Evolutionary conservation across 2,113 vertebrate species (phyloP).

Genomic region (Ceratotherium simum): DNA sequence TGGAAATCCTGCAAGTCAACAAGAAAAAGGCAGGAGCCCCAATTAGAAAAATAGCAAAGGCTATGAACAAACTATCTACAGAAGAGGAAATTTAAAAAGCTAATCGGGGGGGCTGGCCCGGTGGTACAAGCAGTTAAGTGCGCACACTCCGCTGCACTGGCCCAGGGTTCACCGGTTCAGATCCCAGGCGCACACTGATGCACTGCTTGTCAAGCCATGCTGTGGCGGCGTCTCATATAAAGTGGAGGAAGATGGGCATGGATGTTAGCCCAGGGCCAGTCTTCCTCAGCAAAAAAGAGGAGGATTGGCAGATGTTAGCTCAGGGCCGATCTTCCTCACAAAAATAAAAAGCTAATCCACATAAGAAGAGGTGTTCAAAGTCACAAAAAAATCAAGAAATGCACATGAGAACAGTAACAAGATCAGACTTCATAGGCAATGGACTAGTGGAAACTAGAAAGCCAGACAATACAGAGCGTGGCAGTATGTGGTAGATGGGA

Average conservation of each 20-base stretch:
- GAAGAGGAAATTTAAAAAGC: neutral
- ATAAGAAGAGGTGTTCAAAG: neutral
- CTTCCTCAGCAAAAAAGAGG: too few relatives aligned
- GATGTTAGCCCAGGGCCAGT: too few relatives aligned
- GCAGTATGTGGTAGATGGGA: too few relatives aligned
- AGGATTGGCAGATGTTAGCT: too few relatives aligned
- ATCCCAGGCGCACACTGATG: too few relatives aligned
- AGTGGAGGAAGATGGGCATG: too few relatives aligned
- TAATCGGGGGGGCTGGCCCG: neutral
- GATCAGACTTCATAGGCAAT: neutral
- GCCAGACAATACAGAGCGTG: rapidly evolving
- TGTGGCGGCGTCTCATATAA: too few relatives aligned
- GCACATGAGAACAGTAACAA: neutral
- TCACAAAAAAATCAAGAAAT: neutral
- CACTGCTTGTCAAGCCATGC: too few relatives aligned
- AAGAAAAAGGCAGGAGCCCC: neutral
- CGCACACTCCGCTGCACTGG: too few relatives aligned
- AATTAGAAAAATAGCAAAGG: neutral
- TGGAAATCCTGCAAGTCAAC: neutral
- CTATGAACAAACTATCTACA: neutral
- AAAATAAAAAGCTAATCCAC: neutral
- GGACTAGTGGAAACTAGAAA: neutral
- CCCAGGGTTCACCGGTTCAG: too few relatives aligned
- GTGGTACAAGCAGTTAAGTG: too few relatives aligned
- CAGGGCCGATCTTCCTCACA: too few relatives aligned